Evolutionary conservation across 2,797 vertebrate genomes (phyloP), one percentile per base, ranked within the genome.

Genomic region (Eutrigla gurnardus): DNA sequence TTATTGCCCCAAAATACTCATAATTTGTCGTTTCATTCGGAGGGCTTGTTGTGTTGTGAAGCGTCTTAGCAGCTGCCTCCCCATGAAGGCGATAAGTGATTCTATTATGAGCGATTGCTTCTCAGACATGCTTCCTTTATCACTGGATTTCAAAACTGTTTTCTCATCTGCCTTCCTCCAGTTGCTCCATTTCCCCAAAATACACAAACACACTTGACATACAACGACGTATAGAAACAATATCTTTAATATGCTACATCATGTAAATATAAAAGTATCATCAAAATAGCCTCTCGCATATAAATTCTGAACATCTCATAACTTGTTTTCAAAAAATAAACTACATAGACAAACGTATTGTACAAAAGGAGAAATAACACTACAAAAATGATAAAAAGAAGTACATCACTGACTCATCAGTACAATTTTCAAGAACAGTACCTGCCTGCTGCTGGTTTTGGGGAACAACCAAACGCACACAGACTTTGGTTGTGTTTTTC

Each of bases 251-350:
- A 65, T 91, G 87, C 93, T 95, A 95, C 93, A 92, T 92, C 68
- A 55, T 81, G 86, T 69, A 62, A 85, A 91, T 94, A 93, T 90
- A 94, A 94, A 94, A 93, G 87, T 92, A 91, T 91, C 70, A 87
- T 92, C 82, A 95, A 95, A 96, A 95, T 95, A 94, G 82, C 84
- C 89, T 94, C 88, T 95, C 85, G 89, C 84, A 84, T 94, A 95
- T 93, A 95, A 93, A 95, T 92, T 95, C 86, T 93, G 18, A 83
- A 91, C 90, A 92, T 89, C 67, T 86, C 68, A 89, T 68, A 83
- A 72, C 76, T 70, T 68, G 88, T 87, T 75, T 78, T 47, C 25
- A 93, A 92, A 93, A 25, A 93, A 90, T 88, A 89, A 87, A 85
- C 90, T 91, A 93, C 83, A 79, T n/a, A 71, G 69, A 93, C 81